Percentiles rank a stretch among this genome's conserved stretches.
Evolutionary conservation across 2,797 vertebrate species (phyloP).

Genomic region (Microctenopoma lineatum): DNA sequence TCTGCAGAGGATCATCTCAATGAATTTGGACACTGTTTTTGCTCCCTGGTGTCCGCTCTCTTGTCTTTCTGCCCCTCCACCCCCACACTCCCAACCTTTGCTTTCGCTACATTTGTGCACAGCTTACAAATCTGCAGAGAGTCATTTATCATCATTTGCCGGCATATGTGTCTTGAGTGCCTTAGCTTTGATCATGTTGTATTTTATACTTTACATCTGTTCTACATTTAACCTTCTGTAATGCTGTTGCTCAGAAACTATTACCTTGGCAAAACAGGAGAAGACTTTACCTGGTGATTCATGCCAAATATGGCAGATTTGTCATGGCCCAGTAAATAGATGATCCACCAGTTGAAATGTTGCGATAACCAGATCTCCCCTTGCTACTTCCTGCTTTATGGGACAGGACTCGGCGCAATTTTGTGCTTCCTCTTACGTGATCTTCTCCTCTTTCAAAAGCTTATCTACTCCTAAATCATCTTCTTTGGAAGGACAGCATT

Average conservation of each 20-base stretch:
- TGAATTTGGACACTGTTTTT: conserved; percentile 87
- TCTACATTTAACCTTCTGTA: conserved; percentile 97
- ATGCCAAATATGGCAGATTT: conserved; percentile 78
- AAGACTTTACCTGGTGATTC: conserved; percentile 82
- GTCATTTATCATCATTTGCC: conserved; percentile 99
- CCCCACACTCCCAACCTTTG: conserved; percentile 78
- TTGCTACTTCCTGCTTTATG: conserved; percentile 69
- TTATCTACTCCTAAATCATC: conserved; percentile 77
- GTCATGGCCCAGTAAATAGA: conserved; percentile 67
- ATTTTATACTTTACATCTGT: conserved; percentile 99
- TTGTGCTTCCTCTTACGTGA: conserved; percentile 70
- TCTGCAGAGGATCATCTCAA: conserved; percentile 85
- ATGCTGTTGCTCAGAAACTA: conserved; percentile 93
- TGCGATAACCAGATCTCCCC: conserved; percentile 63
- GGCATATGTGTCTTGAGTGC: conserved; percentile 94
- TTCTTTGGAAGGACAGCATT: conserved; percentile 53
- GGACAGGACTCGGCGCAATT: conserved; percentile 68
- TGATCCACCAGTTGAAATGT: conserved; percentile 63
- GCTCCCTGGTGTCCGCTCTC: conserved; percentile 74
- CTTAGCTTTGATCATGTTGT: conserved; percentile 98
- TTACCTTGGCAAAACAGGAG: conserved; percentile 88
- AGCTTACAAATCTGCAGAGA: conserved; percentile 94
- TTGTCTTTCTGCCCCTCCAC: conserved; percentile 33
- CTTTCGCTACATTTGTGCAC: conserved; percentile 92
- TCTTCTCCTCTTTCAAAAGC: conserved; percentile 70